A percentile compares a stretch with the other conserved stretches of the same genome.
Conservation (phyloP, 2,888 invertebrate genomes). For the Pomacea canaliculata region DNA sequence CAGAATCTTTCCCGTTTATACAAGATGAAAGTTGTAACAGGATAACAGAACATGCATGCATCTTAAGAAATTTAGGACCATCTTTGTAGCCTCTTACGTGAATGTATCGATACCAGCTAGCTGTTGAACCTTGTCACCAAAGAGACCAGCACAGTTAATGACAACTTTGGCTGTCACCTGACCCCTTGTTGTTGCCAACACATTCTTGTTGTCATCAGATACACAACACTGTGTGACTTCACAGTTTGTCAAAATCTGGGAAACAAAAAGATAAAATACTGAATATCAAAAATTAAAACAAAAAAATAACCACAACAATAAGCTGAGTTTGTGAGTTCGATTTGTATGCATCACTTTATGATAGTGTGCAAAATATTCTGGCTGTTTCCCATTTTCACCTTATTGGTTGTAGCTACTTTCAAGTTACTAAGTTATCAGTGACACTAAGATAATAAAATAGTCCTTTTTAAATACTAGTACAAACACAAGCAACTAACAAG, state of each 20-base stretch:
- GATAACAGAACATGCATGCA: not conserved
- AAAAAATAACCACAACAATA: not conserved
- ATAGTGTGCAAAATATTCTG: no score
- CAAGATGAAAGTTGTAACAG: no score
- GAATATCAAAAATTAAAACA: not conserved
- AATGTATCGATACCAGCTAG: slow-evolving; percentile 44
- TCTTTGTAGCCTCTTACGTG: slow-evolving; percentile 37
- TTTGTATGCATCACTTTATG: no score
- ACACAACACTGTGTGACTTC: slow-evolving; percentile 29
- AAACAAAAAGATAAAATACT: not conserved
- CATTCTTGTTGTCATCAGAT: slow-evolving; percentile 30
- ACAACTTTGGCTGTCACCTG: slow-evolving; percentile 35
- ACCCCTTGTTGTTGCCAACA: slow-evolving; percentile 39
- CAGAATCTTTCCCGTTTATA: no score
- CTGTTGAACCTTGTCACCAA: slow-evolving; percentile 56
- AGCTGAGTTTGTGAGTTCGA: no score
- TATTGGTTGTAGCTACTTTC: no score
- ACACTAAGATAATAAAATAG: no score
- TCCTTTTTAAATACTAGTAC: no score
- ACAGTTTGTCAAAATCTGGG: slow-evolving; percentile 42
- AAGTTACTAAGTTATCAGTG: no score
- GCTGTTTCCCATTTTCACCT: no score
- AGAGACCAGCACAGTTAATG: slow-evolving; percentile 61
- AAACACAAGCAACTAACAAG: no score
- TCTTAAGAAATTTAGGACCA: not conserved